Base-by-base conservation (phyloP, 1,140 invertebrate genomes). In the Lerema accius region DNA sequence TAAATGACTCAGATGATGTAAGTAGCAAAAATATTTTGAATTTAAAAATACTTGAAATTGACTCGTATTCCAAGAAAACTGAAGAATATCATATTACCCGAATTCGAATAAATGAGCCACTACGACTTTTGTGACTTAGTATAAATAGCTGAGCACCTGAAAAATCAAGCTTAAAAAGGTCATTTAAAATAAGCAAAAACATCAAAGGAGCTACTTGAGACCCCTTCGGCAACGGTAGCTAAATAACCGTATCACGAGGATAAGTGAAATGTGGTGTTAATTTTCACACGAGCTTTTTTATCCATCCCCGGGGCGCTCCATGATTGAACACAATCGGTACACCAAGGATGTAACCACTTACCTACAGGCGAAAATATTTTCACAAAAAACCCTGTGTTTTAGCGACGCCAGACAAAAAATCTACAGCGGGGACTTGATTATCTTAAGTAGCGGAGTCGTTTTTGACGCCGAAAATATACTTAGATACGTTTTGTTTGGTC, bases 201-300 rank as follows among this genome's bases (percentile, higher is more conserved):
- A 45, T 49, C 23, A 16, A 48, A 16, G 10, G 11, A 9, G 7
- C 28, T n/a, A 32, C 28, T 32, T 32, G 3, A 32, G 28, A 32
- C 28, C 28, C 28, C 28, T 32, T 32, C 28, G 9, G 28, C 7
- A n/a, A 32, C 26, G 13, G 23, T 28, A 7, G 11, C 51, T 56
- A 56, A 43, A 40, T 56, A 56, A 56, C 51, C 51, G 10, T 15
- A 14, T 15, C n/a, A 13, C 23, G 40, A 35, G 39, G 48, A 16
- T 56, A 45, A 65, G 60, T 53, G 59, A 63, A 73, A 72, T 73
- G 53, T 71, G 72, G 65, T 75, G 75, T 77, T 71, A 68, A 74
- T 74, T 76, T 73, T 78, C 68, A 78, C 76, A 75, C 71, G 61
- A 66, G 43, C 63, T 73, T 76, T 75, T 78, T 75, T 69, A 68